phyloP scores from a whole-genome alignment of 2,888 invertebrate species.

The Syrista parreyssii region DNA sequence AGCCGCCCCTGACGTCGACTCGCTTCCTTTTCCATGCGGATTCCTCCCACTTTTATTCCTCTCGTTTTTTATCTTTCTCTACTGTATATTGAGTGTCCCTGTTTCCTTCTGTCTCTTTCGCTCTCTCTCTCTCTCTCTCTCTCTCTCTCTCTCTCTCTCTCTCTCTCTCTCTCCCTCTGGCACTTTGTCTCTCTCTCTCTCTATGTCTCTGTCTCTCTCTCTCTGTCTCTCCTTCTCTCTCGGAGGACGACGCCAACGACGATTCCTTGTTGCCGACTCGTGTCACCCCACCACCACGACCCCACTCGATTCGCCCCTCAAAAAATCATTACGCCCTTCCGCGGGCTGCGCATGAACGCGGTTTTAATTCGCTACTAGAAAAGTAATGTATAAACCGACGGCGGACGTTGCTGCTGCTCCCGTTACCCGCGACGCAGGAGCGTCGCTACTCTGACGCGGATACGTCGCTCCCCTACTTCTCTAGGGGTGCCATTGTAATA shows the following conservation, averaged over 20 bases:
- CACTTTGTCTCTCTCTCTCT: conserved; percentile 13
- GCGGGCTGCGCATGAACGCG: conserved; percentile 76
- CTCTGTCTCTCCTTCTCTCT: conserved; percentile 5
- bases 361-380: conserved; percentile 69
- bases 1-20: conserved; percentile 13
- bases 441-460: conserved; percentile 49
- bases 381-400: conserved; percentile 60
- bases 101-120: conserved; percentile 12
- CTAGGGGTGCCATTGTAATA: conserved; percentile 65
- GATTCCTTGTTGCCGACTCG: conserved; percentile 26
- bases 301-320: conserved; percentile 84
- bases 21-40: conserved; percentile 12
- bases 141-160: conserved; percentile 13
- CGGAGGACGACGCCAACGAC: conserved; percentile 11
- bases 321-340: conserved; percentile 86
- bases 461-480: conserved; percentile 55
- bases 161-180: conserved; percentile 13
- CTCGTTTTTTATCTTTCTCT: conserved; percentile 13
- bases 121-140: conserved; percentile 13
- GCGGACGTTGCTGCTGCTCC: conserved; percentile 56
- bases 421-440: conserved; percentile 61
- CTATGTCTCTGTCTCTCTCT: conserved; percentile 8
- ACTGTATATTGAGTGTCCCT: not conserved
- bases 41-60: conserved; percentile 21
- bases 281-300: conserved; percentile 71